These are phyloP conservation scores for Halocynthia aurantium DNA, from an alignment of 23 tunicate genomes.

Conservation along the genomic window DNA sequence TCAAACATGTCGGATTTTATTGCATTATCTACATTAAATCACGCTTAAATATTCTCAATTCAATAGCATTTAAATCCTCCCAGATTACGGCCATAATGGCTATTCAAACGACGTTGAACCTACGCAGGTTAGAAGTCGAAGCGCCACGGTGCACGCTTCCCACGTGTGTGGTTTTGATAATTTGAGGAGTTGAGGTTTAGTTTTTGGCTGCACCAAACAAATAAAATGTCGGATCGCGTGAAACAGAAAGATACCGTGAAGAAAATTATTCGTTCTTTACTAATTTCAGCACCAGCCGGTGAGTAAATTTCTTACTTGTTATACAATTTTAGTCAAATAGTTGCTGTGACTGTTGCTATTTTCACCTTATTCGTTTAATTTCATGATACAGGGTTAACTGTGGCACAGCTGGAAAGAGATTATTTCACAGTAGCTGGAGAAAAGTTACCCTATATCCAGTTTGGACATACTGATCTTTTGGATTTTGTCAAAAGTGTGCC, in stretches of 20 bases:
- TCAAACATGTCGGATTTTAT: no score
- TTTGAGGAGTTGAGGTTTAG: no score
- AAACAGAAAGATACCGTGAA: slow-evolving; percentile 40
- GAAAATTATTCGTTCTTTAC: slow-evolving; percentile 63
- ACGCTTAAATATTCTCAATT: no score
- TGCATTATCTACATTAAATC: no score
- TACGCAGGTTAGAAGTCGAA: no score
- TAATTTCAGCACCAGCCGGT: slow-evolving; percentile 72
- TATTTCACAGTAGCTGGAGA: slow-evolving; percentile 23
- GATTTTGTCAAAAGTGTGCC: slow-evolving; percentile 36
- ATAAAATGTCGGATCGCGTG: slow-evolving; percentile 49
- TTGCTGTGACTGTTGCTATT: no score
- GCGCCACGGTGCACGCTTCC: no score
- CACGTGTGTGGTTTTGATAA: no score
- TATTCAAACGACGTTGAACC: no score
- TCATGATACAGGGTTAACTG: slow-evolving; percentile 42
- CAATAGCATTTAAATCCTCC: no score
- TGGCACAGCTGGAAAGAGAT: slow-evolving; percentile 54
- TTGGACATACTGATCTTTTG: slow-evolving; percentile 28
- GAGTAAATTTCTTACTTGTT: not conserved
- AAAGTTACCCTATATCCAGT: slow-evolving; percentile 45
- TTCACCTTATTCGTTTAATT: not conserved
- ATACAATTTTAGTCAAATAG: not conserved
- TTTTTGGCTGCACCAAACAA: no score
- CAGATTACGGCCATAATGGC: no score